These are phyloP conservation scores for Amphiduros pacificus DNA, from an alignment of 2,888 invertebrate genomes.

Conservation along the genomic window DNA sequence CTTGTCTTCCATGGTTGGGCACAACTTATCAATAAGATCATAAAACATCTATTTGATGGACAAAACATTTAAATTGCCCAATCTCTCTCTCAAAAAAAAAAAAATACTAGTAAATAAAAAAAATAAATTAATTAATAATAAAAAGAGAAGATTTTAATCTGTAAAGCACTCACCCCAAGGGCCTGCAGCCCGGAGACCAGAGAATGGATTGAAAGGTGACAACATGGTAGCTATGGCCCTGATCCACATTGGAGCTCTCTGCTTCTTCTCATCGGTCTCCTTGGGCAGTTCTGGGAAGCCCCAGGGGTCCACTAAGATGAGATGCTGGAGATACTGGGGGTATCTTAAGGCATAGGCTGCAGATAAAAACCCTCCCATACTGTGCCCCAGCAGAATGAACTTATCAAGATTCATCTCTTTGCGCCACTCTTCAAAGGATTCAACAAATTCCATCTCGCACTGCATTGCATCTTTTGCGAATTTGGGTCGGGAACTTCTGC, in stretches of 20 bases:
- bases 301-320: conserved; percentile 94
- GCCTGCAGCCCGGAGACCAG: conserved; percentile 84
- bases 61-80: no score
- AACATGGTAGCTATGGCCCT: conserved; percentile 76
- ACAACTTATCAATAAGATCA: no score
- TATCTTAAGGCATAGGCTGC: conserved; percentile 60
- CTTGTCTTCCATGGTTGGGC: no score
- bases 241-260: conserved; percentile 79
- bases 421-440: conserved; percentile 93
- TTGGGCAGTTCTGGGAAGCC: conserved; percentile 61
- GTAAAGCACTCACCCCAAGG: conserved; percentile 72
- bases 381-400: conserved; percentile 90
- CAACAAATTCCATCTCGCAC: conserved; percentile 45
- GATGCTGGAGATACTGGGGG: conserved; percentile 88
- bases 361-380: conserved; percentile 71
- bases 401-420: conserved; percentile 82
- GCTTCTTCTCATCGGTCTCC: conserved; percentile 24
- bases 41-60: no score
- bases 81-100: no score
- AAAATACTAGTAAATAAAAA: no score
- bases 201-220: conserved; percentile 87
- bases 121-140: no score
- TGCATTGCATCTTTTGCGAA: conserved; percentile 79
- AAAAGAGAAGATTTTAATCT: no score
- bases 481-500: conserved; percentile 85